Evolutionary conservation across 2,888 invertebrate genomes (phyloP), one percentile per base, ranked within the genome.

Genomic region (Drosophila neotestacea): DNA sequence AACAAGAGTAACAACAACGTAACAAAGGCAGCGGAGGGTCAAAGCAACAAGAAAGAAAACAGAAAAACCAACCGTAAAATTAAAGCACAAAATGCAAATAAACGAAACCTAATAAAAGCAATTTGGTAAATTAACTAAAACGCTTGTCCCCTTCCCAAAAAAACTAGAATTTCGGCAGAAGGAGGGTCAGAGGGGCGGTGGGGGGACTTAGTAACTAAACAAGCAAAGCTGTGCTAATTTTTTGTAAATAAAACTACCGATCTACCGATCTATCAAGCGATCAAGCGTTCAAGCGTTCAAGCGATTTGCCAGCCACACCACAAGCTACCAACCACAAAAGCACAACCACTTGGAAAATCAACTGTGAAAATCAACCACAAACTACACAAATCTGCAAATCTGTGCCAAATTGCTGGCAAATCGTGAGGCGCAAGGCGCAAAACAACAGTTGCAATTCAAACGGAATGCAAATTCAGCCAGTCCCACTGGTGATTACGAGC

Each of bases 391-490:
- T n/a, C 58, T 16, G 22, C 70, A 77, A 85, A 85, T 79, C 88
- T 70, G 82, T 81, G 77, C 70, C 89, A 89, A 89, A 89, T 85
- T 85, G 76, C 87, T 75, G 55, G 71, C 67, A 88, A 75, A 87
- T 83, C 83, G 83, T 83, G 83, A 83, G 83, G 86, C 80, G 77
- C 83, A 85, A 81, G 77, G 76, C 88, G 77, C 89, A 83, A 77
- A 90, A 88, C 86, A 91, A 90, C 91, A 90, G 89, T 91, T 90
- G 90, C 90, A 91, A 89, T 88, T 82, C 66, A 80, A 78, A 75
- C 85, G 91, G 91, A 91, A 91, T 91, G 90, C 91, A 91, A 91
- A 91, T 91, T 79, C 70, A 79, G 75, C 48, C 85, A 84, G 85
- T 77, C 58, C 74, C 81, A 73, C 27, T 71, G 79, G 87, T 90